Conservation (phyloP, 2,797 vertebrate genomes). For the Cichlasoma orientale region DNA sequence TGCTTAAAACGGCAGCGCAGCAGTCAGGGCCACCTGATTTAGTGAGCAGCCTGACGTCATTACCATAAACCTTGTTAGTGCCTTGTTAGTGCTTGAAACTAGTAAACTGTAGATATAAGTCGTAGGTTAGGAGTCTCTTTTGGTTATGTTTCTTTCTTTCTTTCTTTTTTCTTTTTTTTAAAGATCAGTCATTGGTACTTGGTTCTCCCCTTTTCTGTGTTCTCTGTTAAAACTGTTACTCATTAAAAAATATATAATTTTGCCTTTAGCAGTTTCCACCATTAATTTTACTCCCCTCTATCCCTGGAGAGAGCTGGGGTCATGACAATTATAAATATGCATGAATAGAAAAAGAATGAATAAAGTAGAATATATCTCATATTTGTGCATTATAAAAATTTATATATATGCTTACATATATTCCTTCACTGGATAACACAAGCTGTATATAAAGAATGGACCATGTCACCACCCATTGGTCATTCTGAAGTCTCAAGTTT, state of each 20-base stretch:
- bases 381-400: neutral
- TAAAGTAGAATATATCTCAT: neutral
- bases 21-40: neutral
- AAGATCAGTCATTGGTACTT: neutral
- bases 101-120: neutral
- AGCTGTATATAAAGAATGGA: neutral
- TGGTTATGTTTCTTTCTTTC: neutral
- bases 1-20: neutral
- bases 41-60: neutral
- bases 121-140: neutral
- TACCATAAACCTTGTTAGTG: neutral
- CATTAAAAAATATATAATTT: neutral
- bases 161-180: neutral
- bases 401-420: too few species aligned
- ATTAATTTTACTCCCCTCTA: neutral
- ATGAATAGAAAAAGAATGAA: neutral
- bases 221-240: neutral
- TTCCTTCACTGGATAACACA: neutral
- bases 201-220: neutral
- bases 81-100: too few species aligned
- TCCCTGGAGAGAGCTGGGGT: neutral
- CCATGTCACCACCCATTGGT: neutral
- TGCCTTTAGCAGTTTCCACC: neutral
- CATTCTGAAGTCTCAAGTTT: neutral
- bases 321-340: neutral